phyloP scores from a whole-genome alignment of 2,888 invertebrate genomes.

The Rhynchonema sp. region DNA sequence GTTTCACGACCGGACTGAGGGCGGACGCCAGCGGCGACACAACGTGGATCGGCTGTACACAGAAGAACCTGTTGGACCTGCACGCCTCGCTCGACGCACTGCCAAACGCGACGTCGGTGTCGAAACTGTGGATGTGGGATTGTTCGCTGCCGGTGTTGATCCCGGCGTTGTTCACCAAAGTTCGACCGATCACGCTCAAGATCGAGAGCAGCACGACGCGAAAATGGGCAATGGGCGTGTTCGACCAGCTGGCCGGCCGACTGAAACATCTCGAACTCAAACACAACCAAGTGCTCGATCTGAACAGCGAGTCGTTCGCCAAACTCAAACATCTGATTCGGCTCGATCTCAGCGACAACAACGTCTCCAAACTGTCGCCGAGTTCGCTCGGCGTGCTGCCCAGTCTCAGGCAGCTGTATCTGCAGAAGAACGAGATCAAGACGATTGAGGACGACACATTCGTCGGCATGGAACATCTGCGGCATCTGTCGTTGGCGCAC shows the following conservation, averaged over 20 bases:
- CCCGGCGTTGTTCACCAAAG: conserved; percentile 2
- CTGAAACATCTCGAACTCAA: conserved; percentile 13
- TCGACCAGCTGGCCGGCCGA: conserved; percentile 10
- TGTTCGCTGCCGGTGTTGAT: conserved; percentile 3
- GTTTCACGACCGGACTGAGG: not conserved
- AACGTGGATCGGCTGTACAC: conserved; percentile 8
- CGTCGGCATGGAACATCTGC: conserved; percentile 12
- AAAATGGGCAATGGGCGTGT: conserved; percentile 10
- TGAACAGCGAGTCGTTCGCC: not conserved
- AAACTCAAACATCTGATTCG: conserved; percentile 8
- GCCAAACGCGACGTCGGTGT: conserved; percentile 1
- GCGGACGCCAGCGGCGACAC: not conserved
- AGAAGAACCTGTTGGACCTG: conserved; percentile 4
- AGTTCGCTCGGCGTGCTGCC: not conserved
- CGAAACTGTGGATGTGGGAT: conserved; percentile 9
- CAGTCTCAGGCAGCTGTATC: conserved; percentile 18
- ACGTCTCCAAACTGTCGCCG: conserved; percentile 5
- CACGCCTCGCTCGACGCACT: conserved; percentile 1
- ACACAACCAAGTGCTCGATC: conserved; percentile 13
- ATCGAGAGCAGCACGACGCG: conserved; percentile 2
- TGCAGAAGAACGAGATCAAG: conserved; percentile 26
- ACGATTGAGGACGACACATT: conserved; percentile 27
- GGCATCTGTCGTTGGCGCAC: conserved; percentile 28
- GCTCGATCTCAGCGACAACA: conserved; percentile 17
- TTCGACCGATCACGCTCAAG: conserved; percentile 6